phyloP scores from a whole-genome alignment of 1,140 invertebrate genomes.

The Pemphigus obesinymphae region DNA sequence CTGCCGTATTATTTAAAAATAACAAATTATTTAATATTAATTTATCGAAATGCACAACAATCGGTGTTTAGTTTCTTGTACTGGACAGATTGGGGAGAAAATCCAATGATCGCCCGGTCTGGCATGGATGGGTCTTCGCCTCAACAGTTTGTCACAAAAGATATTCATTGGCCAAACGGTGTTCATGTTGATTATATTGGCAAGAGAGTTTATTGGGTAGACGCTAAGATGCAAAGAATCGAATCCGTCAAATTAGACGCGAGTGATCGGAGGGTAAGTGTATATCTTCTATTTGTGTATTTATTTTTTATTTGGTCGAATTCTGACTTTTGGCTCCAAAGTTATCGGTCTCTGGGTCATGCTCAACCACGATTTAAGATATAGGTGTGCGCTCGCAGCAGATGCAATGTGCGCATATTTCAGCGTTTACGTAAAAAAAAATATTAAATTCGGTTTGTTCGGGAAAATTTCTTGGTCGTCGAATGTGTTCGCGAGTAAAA shows the following conservation, averaged over 20 bases:
- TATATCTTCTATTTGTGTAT: no score
- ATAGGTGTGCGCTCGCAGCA: no score
- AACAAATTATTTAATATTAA: neutral
- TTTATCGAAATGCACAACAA: neutral
- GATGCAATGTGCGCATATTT: no score
- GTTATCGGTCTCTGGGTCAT: no score
- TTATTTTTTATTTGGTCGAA: no score
- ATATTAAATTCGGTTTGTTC: no score
- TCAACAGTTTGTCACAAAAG: conserved; percentile 54
- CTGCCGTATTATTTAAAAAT: conserved; percentile 1
- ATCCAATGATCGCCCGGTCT: conserved; percentile 68
- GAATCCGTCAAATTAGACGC: conserved; percentile 74
- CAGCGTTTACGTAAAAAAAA: no score
- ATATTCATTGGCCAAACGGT: conserved; percentile 80
- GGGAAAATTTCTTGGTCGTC: no score
- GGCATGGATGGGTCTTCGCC: conserved; percentile 77
- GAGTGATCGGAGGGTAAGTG: conserved; percentile 57
- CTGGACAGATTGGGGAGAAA: conserved; percentile 78
- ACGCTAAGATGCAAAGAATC: conserved; percentile 65
- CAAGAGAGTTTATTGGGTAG: conserved; percentile 72
- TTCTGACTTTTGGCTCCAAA: no score
- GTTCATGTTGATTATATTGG: conserved; percentile 82
- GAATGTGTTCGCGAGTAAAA: no score
- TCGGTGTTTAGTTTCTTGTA: conserved; percentile 65
- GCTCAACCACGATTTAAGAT: no score